A percentile compares a stretch with the other conserved stretches of the same genome.
Evolutionary conservation across 2,113 vertebrate species (phyloP).

Genomic region (Puma concolor): DNA sequence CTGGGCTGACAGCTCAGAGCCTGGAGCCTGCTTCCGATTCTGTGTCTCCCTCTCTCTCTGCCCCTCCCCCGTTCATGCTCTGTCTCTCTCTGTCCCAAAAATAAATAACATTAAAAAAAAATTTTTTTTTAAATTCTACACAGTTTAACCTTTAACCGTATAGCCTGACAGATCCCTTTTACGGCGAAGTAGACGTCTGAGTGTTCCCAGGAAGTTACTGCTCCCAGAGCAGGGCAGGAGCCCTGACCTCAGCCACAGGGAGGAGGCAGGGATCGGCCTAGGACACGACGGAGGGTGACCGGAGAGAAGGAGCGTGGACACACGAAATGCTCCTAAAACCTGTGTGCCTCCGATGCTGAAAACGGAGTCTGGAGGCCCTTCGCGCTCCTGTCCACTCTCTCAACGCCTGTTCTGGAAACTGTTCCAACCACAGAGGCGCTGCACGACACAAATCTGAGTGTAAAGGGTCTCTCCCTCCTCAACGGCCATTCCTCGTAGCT

Average conservation of each 20-base stretch:
- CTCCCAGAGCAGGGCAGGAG: background rate
- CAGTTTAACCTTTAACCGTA: background rate
- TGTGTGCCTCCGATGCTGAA: background rate
- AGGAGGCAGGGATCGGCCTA: background rate
- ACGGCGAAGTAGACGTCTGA: background rate
- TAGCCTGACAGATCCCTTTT: background rate
- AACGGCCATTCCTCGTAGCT: background rate
- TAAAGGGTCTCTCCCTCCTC: background rate
- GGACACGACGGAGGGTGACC: background rate
- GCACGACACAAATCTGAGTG: fast-evolving
- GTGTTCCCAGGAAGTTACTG: too few relatives aligned
- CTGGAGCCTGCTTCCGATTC: too few relatives aligned
- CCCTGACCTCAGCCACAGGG: background rate
- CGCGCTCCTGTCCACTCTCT: background rate
- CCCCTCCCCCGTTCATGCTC: too few relatives aligned
- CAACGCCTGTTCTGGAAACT: background rate
- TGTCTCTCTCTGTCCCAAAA: too few relatives aligned
- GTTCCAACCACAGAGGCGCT: background rate
- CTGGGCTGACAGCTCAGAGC: too few relatives aligned
- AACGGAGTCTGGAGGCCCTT: background rate
- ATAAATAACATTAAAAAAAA: too few relatives aligned
- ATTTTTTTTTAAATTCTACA: background rate
- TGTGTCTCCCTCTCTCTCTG: too few relatives aligned
- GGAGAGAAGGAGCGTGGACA: fast-evolving
- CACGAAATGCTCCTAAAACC: background rate